phyloP scores from a whole-genome alignment of 2,888 invertebrate genomes.

The Seladonia tumulorum region DNA sequence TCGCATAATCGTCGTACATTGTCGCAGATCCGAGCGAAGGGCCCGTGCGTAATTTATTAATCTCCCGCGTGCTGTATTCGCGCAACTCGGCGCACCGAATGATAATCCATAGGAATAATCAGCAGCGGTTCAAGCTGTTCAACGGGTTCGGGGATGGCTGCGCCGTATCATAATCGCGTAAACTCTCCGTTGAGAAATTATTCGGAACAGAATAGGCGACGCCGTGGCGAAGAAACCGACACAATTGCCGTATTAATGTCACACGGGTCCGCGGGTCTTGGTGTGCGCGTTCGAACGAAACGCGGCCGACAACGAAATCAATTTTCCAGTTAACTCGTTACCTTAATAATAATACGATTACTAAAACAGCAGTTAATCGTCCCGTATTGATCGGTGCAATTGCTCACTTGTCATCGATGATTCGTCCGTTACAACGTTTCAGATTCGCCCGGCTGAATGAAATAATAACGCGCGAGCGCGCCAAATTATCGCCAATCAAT shows the following conservation, averaged over 20 bases:
- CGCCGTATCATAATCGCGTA: constrained; percentile 35
- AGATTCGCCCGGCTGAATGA: not conserved
- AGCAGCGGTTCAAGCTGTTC: constrained; percentile 18
- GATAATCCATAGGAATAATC: constrained; percentile 48
- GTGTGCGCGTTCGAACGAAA: constrained; percentile 12
- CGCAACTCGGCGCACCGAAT: constrained; percentile 43
- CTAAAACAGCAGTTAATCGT: constrained; percentile 28
- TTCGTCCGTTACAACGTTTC: not conserved
- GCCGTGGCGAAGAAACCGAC: constrained; percentile 23
- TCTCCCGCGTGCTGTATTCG: constrained; percentile 23
- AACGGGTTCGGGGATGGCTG: constrained; percentile 32
- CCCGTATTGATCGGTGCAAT: not conserved
- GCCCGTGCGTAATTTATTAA: constrained; percentile 64
- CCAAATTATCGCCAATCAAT: not conserved
- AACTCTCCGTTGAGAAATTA: constrained; percentile 51
- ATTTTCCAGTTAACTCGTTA: constrained; percentile 36
- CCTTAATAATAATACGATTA: constrained; percentile 29
- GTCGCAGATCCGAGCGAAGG: constrained; percentile 56
- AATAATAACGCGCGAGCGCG: not conserved
- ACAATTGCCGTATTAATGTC: constrained; percentile 38
- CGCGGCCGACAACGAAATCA: constrained; percentile 18
- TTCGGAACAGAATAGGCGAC: constrained; percentile 22
- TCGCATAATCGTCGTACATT: constrained; percentile 21
- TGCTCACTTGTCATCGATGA: constrained; percentile 17
- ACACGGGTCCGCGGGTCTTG: not conserved